These are phyloP conservation scores for Theonella swinhoei DNA, from an alignment of 37 sponge, comb jelly and placozoan species.

Conservation along the genomic window DNA sequence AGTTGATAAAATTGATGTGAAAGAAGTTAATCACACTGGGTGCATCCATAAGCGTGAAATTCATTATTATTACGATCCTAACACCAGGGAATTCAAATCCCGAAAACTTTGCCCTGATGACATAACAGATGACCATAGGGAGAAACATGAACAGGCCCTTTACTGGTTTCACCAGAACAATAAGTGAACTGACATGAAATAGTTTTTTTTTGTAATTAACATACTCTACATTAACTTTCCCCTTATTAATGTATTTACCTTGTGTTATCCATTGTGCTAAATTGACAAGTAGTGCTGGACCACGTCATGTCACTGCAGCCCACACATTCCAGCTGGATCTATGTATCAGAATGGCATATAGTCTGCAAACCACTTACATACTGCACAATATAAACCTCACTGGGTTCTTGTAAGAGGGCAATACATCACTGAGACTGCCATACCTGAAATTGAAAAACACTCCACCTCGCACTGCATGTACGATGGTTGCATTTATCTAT, in stretches of 20 bases:
- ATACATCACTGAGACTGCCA: not conserved
- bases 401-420: not conserved
- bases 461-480: too few species aligned
- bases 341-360: not conserved
- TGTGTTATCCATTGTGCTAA: not conserved
- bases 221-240: too few species aligned
- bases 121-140: not conserved
- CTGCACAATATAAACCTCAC: not conserved
- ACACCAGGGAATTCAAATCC: too few species aligned
- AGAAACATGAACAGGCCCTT: too few species aligned
- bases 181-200: too few species aligned
- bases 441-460: not conserved
- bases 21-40: not conserved
- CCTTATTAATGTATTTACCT: not conserved
- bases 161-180: too few species aligned
- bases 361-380: not conserved
- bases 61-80: too few species aligned
- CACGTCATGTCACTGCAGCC: not conserved
- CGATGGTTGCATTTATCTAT: too few species aligned
- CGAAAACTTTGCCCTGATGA: not conserved
- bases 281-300: not conserved
- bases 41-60: not conserved
- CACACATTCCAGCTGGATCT: slow-evolving; percentile 2
- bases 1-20: not conserved
- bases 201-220: too few species aligned